These are phyloP conservation scores for Andrena haemorrhoa DNA, from an alignment of 2,888 invertebrate species.

Conservation along the genomic window DNA sequence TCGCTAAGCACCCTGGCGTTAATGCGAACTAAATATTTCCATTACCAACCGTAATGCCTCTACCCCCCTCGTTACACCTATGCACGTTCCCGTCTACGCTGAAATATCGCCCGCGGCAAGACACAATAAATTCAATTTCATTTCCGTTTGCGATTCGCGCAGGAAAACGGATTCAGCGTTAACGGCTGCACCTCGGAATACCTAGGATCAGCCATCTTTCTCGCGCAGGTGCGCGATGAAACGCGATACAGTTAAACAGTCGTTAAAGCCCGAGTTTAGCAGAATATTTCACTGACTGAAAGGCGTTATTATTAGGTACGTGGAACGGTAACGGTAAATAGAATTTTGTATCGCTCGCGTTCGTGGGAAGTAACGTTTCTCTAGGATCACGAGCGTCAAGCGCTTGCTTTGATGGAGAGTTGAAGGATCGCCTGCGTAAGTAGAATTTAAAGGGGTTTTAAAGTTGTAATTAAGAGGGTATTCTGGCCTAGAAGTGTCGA, in stretches of 20 bases:
- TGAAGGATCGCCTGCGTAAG: no score
- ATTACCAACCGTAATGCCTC: constrained; percentile 54
- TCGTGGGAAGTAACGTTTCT: no score
- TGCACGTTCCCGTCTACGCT: constrained; percentile 19
- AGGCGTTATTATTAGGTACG: no score
- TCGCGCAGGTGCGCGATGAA: background rate
- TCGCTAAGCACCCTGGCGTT: constrained; percentile 38
- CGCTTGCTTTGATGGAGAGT: no score
- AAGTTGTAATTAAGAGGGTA: no score
- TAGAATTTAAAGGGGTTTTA: no score
- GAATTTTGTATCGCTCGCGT: no score
- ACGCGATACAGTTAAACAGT: constrained; percentile 3
- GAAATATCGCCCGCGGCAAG: constrained; percentile 41
- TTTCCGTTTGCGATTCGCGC: constrained; percentile 45
- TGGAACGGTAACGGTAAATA: no score
- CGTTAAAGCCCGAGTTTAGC: background rate
- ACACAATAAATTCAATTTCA: constrained; percentile 54
- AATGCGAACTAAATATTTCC: constrained; percentile 62
- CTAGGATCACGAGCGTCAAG: no score
- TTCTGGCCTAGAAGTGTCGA: no score
- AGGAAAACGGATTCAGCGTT: constrained; percentile 23
- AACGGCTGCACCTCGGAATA: background rate
- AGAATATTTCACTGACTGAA: no score
- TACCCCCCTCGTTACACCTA: constrained; percentile 54
- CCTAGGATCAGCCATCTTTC: background rate